Evolutionary conservation across 2,888 invertebrate species (phyloP).

Genomic region (Amiota minor): DNA sequence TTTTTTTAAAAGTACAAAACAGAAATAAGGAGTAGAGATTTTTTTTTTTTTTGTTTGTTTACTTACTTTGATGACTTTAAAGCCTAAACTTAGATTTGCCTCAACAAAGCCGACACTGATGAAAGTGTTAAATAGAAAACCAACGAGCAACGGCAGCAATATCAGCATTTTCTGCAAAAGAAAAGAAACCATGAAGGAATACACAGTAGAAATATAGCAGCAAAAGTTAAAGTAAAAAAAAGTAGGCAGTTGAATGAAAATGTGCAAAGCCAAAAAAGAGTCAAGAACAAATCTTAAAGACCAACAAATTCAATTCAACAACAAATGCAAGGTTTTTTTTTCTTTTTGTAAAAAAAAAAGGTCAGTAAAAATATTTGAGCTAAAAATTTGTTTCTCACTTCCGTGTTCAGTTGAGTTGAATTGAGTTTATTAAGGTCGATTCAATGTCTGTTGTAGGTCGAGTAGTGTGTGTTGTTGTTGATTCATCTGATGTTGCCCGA

Average conservation of each 20-base stretch:
- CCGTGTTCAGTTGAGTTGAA: constrained; percentile 34
- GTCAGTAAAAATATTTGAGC: constrained; percentile 23
- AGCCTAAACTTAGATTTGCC: constrained; percentile 70
- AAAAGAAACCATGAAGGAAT: constrained; percentile 28
- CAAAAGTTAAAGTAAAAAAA: constrained; percentile 7
- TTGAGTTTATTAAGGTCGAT: constrained; percentile 66
- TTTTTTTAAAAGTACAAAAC: neutral
- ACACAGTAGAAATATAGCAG: constrained; percentile 14
- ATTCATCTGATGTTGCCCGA: no score
- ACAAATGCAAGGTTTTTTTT: constrained; percentile 26
- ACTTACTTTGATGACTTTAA: constrained; percentile 71
- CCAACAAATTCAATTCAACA: constrained; percentile 32
- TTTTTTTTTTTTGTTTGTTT: constrained; percentile 22
- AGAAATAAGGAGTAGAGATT: neutral
- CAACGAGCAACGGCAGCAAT: constrained; percentile 69
- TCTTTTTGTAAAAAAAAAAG: constrained; percentile 30
- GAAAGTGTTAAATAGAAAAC: constrained; percentile 71
- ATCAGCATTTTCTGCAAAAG: constrained; percentile 72
- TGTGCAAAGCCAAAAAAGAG: constrained; percentile 3
- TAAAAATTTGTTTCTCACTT: neutral
- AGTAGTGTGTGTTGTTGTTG: no score
- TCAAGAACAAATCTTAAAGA: constrained; percentile 41
- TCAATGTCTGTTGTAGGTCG: constrained; percentile 56
- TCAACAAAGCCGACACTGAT: constrained; percentile 64
- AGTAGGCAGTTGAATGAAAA: neutral